Conservation (phyloP, 2,888 invertebrate genomes). For the Amphiduros pacificus region DNA sequence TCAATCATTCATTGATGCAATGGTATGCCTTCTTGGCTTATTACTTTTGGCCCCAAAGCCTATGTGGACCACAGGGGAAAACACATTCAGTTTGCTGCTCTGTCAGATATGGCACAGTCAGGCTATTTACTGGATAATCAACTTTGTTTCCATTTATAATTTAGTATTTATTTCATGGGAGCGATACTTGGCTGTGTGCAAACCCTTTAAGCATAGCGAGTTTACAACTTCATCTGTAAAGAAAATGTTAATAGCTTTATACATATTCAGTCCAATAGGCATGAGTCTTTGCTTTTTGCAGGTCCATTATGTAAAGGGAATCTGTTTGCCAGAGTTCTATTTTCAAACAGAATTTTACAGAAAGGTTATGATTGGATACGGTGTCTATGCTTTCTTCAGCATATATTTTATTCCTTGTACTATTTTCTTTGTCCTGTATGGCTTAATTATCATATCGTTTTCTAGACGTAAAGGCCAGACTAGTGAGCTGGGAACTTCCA, state of each 20-base stretch:
- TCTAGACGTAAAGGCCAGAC: not conserved
- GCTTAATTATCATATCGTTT: not conserved
- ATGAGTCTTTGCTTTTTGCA: not conserved
- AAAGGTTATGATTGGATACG: not conserved
- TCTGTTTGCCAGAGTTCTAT: not conserved
- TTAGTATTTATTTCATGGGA: conserved; percentile 1
- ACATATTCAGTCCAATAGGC: not conserved
- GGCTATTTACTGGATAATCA: not conserved
- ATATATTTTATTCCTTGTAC: not conserved
- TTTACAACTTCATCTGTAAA: not conserved
- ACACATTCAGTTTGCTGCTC: not conserved
- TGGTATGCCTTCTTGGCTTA: not conserved
- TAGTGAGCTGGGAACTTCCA: not conserved
- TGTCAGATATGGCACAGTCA: conserved; percentile 10
- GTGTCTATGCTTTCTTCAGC: not conserved
- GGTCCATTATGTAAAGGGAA: not conserved
- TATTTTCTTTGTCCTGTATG: conserved; percentile 3
- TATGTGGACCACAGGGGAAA: not conserved
- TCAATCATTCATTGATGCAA: conserved; percentile 5
- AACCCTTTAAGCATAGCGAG: not conserved
- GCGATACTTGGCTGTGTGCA: conserved; percentile 2
- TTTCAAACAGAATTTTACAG: not conserved
- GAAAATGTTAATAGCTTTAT: not conserved
- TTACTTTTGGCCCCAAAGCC: not conserved
- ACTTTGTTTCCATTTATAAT: not conserved